A percentile compares a stretch with the other conserved stretches of the same genome.
Evolutionary conservation across 2,113 vertebrate genomes (phyloP).

Genomic region (Naja naja): DNA sequence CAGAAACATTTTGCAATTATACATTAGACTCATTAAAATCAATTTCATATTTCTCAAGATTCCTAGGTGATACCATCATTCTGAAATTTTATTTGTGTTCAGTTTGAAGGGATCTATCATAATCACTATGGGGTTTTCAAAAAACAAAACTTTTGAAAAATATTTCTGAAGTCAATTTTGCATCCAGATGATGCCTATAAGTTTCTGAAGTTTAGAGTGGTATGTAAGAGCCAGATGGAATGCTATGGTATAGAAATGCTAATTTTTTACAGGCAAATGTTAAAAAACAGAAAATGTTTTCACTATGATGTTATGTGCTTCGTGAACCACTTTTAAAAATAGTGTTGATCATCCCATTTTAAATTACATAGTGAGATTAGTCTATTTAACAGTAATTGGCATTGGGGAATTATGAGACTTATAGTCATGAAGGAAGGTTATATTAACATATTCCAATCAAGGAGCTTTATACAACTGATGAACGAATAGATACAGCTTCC

Average conservation of each 20-base stretch:
- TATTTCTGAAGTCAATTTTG: background rate
- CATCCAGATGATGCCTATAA: background rate
- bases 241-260: background rate
- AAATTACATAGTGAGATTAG: conserved; percentile 3
- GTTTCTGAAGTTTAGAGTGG: background rate
- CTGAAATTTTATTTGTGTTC: too few species aligned
- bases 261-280: conserved; percentile 11
- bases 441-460: background rate
- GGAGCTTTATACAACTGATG: background rate
- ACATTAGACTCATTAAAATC: too few species aligned
- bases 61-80: too few species aligned
- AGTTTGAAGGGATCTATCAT: too few species aligned
- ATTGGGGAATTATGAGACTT: background rate
- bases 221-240: background rate
- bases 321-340: conserved; percentile 19
- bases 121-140: too few species aligned
- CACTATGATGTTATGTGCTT: conserved; percentile 17
- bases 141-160: too few species aligned
- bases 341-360: background rate
- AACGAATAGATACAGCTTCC: background rate
- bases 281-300: conserved; percentile 1
- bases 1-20: too few species aligned
- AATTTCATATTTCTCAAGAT: too few species aligned
- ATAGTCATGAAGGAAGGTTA: background rate
- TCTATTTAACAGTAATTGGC: background rate